Evolutionary conservation across 2,888 invertebrate genomes (phyloP).

Genomic region (Petrolisthes cinctipes): DNA sequence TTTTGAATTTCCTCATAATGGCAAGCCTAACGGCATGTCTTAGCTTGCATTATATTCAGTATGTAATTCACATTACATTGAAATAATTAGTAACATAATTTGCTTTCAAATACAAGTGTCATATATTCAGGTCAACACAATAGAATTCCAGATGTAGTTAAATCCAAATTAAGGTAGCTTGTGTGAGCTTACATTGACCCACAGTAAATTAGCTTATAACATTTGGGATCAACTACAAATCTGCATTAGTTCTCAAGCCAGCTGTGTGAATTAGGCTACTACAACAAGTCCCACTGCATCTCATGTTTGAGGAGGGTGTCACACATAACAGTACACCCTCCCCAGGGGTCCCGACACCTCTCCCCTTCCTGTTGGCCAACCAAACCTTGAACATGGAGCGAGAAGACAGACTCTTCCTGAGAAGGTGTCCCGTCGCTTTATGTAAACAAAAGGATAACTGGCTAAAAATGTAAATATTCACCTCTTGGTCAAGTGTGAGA

Average conservation of each 20-base stretch:
- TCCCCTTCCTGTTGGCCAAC: conserved; percentile 54
- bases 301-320: conserved; percentile 29
- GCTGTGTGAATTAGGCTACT: not conserved
- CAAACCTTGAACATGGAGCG: conserved; percentile 33
- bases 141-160: too few species aligned
- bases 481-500: conserved; percentile 28
- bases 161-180: too few species aligned
- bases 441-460: conserved; percentile 31
- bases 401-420: conserved; percentile 22
- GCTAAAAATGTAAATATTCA: conserved; percentile 19
- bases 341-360: conserved; percentile 52
- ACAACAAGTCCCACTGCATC: conserved; percentile 1
- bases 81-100: too few species aligned
- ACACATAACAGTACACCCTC: conserved; percentile 18
- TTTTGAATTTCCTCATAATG: not conserved
- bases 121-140: too few species aligned
- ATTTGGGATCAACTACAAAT: too few species aligned
- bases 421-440: conserved; percentile 10
- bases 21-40: not conserved
- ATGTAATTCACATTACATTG: too few species aligned
- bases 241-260: not conserved
- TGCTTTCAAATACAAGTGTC: too few species aligned
- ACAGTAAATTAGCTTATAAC: too few species aligned
- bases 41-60: not conserved
- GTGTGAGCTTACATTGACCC: too few species aligned